Conservation (phyloP, 2,113 vertebrate genomes). For the Meles meles region DNA sequence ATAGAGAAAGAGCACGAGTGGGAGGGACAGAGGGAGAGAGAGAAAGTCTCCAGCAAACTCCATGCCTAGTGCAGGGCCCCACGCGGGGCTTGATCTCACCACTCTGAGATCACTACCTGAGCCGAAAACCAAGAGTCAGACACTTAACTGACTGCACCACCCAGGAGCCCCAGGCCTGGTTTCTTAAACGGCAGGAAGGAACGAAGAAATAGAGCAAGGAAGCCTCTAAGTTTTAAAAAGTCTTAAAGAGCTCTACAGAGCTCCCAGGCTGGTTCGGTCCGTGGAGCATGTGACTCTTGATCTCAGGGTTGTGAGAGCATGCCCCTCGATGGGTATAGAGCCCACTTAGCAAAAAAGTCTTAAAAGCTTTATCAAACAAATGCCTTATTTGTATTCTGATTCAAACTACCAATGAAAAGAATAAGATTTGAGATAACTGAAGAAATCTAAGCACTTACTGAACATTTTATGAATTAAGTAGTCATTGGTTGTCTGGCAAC, state of each 20-base stretch:
- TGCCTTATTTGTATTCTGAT: neutral
- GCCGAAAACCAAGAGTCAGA: neutral
- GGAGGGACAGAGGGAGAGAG: neutral
- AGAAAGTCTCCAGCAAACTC: neutral
- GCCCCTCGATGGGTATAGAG: neutral
- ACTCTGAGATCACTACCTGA: neutral
- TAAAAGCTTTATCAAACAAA: neutral
- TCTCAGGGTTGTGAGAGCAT: neutral
- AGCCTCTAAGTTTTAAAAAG: neutral
- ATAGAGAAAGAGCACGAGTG: neutral
- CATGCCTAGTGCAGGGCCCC: neutral
- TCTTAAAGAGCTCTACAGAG: neutral
- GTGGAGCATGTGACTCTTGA: neutral
- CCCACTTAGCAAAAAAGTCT: neutral
- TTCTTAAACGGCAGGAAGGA: neutral
- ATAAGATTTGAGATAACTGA: neutral
- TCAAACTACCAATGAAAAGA: neutral
- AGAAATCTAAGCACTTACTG: neutral
- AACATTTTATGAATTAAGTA: neutral
- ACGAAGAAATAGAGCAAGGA: neutral
- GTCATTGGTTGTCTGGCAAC: neutral
- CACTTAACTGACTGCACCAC: neutral
- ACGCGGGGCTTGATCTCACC: neutral
- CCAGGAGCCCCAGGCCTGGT: neutral
- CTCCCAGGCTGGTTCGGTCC: neutral